Base-by-base conservation (phyloP, 1,140 invertebrate species). In the Nebria ingens region DNA sequence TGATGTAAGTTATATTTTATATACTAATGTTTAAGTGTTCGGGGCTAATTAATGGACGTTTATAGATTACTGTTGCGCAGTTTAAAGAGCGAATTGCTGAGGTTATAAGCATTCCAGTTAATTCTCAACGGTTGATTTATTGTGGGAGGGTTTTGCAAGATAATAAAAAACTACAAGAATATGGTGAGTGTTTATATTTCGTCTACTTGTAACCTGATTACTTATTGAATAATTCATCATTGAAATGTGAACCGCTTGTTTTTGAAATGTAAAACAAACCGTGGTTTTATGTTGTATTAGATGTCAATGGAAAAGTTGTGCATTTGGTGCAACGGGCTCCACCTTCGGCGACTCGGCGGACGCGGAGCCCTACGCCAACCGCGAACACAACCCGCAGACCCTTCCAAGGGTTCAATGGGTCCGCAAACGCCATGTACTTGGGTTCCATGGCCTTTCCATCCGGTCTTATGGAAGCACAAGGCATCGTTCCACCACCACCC, bases 261-360 rank as follows among this genome's bases (percentile, higher is more conserved):
- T 55, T 25, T 1, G 55, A 29, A 52, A 42, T 45, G 9, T 40
- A 9, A n/a, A 56, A 55, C 2, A 25, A 58, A 29, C 13, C 13
- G 4, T 6, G 9, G 6, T 45, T 38, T 57, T 58, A 52, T 57
- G 19, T 59, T 59, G 59, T 59, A 62, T 2, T 65, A 94, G 93
- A 91, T 81, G 85, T 96, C 11, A 79, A 93, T 73, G 90, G 88
- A 1, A 95, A 95, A 74, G 91, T 93, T 15, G 81, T 97, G 50
- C 93, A 97, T 71, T 79, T 97, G 64, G 93, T 96, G n/a, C 87
- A 93, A 72, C 75, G 89, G 25, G 83, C 89, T 2, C 90, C 91
- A 17, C 78, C 79, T 40, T 67, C 71, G 59, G 59, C 71, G 21
- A 66, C 65, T 40, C 67, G 69, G 23, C 63, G 68, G 21, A 21